Evolutionary conservation across 2,113 vertebrate species (phyloP).

Genomic region (Pithys albifrons): DNA sequence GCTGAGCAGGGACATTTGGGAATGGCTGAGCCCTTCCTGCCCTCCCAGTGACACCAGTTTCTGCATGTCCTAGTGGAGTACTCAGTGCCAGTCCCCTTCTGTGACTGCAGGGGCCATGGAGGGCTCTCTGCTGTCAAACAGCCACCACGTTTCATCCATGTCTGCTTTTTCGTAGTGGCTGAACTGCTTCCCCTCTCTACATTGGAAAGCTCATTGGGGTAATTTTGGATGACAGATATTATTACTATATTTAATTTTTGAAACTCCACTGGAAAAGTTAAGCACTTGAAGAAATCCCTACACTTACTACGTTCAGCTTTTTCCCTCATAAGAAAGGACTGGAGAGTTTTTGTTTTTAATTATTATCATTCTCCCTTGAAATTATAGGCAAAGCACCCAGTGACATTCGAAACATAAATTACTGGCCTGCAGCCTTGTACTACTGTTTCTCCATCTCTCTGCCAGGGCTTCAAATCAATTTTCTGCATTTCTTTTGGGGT

Average conservation of each 20-base stretch:
- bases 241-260: slow-evolving; percentile 62
- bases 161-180: neutral
- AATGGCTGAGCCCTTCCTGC: neutral
- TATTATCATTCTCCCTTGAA: slow-evolving; percentile 80
- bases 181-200: neutral
- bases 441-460: slow-evolving; percentile 76
- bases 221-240: slow-evolving; percentile 36
- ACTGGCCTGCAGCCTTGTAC: slow-evolving; percentile 80
- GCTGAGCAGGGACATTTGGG: neutral
- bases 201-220: neutral
- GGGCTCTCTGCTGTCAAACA: neutral
- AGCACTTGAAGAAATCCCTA: slow-evolving; percentile 63
- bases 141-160: neutral
- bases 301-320: slow-evolving; percentile 67
- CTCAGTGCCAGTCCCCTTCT: fast-evolving
- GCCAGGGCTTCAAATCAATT: slow-evolving; percentile 80
- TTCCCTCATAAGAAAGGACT: slow-evolving; percentile 69
- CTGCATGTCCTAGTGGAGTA: neutral
- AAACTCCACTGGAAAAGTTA: slow-evolving; percentile 76
- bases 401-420: slow-evolving; percentile 82
- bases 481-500: slow-evolving; percentile 80
- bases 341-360: slow-evolving; percentile 81
- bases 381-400: slow-evolving; percentile 77
- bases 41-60: neutral
- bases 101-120: neutral